These are phyloP conservation scores for Fregetta grallaria DNA, from an alignment of 2,113 vertebrate genomes.

Conservation along the genomic window DNA sequence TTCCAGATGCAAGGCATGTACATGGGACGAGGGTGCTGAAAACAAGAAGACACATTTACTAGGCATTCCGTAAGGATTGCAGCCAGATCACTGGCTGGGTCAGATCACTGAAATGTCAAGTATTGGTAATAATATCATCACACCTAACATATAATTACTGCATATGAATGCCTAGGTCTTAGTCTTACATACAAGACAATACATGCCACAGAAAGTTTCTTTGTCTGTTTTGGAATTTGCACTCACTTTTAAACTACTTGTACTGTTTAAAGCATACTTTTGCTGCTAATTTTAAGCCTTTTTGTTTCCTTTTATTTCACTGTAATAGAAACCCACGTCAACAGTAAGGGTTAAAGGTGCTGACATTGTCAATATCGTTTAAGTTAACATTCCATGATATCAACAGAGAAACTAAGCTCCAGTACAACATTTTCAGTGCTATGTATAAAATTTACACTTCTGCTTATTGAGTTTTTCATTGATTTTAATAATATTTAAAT, in stretches of 20 bases:
- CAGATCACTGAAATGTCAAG: background rate
- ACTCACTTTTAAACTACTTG: background rate
- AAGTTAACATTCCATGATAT: background rate
- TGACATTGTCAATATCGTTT: background rate
- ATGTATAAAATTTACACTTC: background rate
- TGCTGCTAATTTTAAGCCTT: background rate
- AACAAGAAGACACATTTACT: constrained; percentile 55
- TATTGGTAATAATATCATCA: background rate
- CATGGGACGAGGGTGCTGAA: constrained; percentile 59
- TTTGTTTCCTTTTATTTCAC: constrained; percentile 1
- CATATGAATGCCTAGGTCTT: background rate
- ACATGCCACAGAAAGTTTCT: background rate
- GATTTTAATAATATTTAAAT: background rate
- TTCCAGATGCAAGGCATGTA: constrained; percentile 69
- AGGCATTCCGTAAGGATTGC: background rate
- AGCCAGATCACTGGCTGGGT: constrained; percentile 10
- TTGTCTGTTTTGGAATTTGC: background rate
- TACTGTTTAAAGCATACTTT: background rate
- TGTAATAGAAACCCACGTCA: background rate
- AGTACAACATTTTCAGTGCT: background rate
- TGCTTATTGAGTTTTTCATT: background rate
- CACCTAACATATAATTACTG: background rate
- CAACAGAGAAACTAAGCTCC: background rate
- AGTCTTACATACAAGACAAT: background rate
- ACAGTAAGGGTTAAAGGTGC: background rate